Evolutionary conservation across 92 coral and sea anemone species (phyloP), one percentile per base, ranked within the genome.

Genomic region (Porites cylindrica): DNA sequence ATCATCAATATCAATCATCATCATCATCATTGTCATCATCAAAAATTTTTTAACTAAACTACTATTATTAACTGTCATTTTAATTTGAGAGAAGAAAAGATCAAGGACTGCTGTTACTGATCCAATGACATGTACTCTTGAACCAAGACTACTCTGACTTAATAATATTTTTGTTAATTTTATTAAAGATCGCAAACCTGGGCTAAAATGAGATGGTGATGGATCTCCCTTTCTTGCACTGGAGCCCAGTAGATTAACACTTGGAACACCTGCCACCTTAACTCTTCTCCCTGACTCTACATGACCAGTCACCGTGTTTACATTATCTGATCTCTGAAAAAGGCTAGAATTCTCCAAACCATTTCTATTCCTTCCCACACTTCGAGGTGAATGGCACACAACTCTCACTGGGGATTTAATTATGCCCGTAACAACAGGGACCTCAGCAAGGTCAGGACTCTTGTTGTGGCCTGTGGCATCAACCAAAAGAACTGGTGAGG

Each of bases 371-470:
- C 79, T 61, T 77, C 84, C 69, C 6, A 71, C 79, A 52, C 97
- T 88, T 63, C 90, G 88, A 65, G 98, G 99, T 11, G 99, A 95
- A 90, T 97, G 99, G 84, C 99, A 92, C 65, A 95, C 94, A 16
- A 97, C 98, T 92, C 93, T 95, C 11, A 91, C 96, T 6, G 98
- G 99, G 18, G 98, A 97, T 16, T 86, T 90, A 59, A 91, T 83
- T 77, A 92, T 88, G 79, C 96, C 94, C 0, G 98, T 92, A 76
- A 89, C 91, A 75, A 96, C 94, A 61, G 99, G 98, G 1, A 97
- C 98, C 73, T 95, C 98, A 50, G 89, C 92, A 58, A 80, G 89
- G 21, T 81, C 91, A 52, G 89, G 94, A 76, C 95, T 88, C 75
- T 82, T 86, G 77, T 86, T 90, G 9, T 86, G 96, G 20, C 90